Evolutionary conservation across 1,140 invertebrate species (phyloP), one percentile per base, ranked within the genome.

Genomic region (Eupeodes corollae): DNA sequence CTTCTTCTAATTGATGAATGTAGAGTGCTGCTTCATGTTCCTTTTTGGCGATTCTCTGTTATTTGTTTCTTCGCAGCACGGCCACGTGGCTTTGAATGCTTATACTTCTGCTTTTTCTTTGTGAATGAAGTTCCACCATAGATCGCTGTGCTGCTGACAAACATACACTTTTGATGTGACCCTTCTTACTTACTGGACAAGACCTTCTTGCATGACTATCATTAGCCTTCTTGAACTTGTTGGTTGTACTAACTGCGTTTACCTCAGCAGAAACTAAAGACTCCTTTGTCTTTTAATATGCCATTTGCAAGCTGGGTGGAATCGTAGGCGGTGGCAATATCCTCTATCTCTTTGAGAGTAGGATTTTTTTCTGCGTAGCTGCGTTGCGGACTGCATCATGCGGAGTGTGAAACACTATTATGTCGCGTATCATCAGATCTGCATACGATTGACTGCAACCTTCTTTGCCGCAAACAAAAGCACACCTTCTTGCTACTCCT

Each of bases 101-200:
- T n/a, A n/a, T n/a, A n/a, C n/a, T n/a, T n/a, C n/a, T n/a, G n/a
- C n/a, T n/a, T n/a, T n/a, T n/a, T n/a, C n/a, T n/a, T n/a, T n/a
- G n/a, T n/a, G n/a, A n/a, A n/a, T n/a, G n/a, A n/a, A n/a, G n/a
- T n/a, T n/a, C n/a, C n/a, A n/a, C n/a, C n/a, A n/a, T n/a, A n/a
- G n/a, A n/a, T n/a, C n/a, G n/a, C n/a, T n/a, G n/a, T n/a, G n/a
- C n/a, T n/a, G n/a, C n/a, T n/a, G n/a, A n/a, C n/a, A n/a, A 39
- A 40, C 47, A 49, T 10, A 43, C 47, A 9, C 33, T 6, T 2
- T 40, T 21, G 13, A 44, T 49, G 13, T 49, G 47, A 9, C 33
- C 42, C n/a, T 43, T 38, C 33, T 43, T 43, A 1, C 15, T 26
- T 16, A 32, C 40, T 2, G 16, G 43, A 30, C 47, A 48, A 9